Evolutionary conservation across 2,888 invertebrate genomes (phyloP).

Genomic region (Trachelus stipa): DNA sequence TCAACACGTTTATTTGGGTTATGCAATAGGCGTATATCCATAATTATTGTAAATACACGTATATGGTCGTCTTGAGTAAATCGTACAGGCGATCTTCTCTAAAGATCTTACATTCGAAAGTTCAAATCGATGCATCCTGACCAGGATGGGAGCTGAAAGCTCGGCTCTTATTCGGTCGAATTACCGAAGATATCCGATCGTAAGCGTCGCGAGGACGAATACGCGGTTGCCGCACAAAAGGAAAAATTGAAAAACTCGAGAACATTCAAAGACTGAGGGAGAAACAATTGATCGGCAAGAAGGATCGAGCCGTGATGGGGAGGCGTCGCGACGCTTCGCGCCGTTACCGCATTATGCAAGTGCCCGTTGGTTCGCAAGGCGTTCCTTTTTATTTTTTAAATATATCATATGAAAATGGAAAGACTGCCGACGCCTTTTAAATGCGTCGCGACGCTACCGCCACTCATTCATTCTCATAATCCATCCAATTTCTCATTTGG

Average conservation of each 20-base stretch:
- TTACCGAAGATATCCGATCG: background rate
- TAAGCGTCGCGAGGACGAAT: background rate
- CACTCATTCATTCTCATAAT: background rate
- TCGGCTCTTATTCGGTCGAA: background rate
- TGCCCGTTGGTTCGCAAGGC: background rate
- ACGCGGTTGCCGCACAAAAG: background rate
- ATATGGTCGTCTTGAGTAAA: constrained; percentile 49
- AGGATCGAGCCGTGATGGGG: background rate
- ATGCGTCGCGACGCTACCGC: background rate
- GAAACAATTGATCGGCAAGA: background rate
- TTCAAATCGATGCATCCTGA: background rate
- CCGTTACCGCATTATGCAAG: background rate
- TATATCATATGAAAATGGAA: background rate
- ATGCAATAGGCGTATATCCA: constrained; percentile 50
- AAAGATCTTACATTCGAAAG: background rate
- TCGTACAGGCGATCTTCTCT: background rate
- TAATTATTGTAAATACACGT: constrained; percentile 59
- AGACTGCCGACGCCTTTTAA: background rate
- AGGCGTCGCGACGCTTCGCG: background rate
- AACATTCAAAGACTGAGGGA: background rate
- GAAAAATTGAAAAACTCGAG: background rate
- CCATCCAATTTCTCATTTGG: background rate
- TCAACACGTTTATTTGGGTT: constrained; percentile 52
- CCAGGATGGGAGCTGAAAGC: background rate
- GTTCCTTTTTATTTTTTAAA: background rate